Evolutionary conservation across 2,888 invertebrate species (phyloP), one percentile per base, ranked within the genome.

Genomic region (Nemotelus pantherinus): DNA sequence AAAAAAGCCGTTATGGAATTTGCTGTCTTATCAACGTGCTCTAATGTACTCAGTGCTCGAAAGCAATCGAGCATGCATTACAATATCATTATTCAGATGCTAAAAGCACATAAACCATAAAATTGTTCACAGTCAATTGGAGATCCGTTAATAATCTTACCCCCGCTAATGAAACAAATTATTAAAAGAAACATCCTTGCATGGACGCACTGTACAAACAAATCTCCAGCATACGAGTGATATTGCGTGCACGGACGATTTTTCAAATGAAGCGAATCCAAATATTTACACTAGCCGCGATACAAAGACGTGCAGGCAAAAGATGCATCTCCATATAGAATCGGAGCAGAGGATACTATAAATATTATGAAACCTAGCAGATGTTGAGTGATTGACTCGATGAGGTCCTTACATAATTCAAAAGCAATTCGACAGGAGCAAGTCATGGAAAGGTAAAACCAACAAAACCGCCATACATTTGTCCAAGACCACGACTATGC

Each of bases 41-140:
- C 53, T 6, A 53, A 10, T 53, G 53, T 53, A 53, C 53, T 53
- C 7, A 6, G 53, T 25, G 25, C 25, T 25, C 25, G 25, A 25
- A 25, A 25, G 25, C 25, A 1, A 25, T 1, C 25, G 0, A 25
- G 25, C 25, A 53, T 53, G 7, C 7, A 53, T 53, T 1, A 39
- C 70, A 70, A 70, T 41, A 39, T 55, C 3, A 50, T 43, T 55
- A 70, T n/a, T 43, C n/a, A 43, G 44, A 70, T 43, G 70, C 70
- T 63, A 74, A 47, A 74, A 74, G 48, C n/a, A 60, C 48, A 7
- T 41, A 10, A 74, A 47, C 74, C 63, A 63, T 74, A 39, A 60
- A 74, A 63, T 74, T 44, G 63, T 60, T 74, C 74, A 74, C 74
- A 60, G 74, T 74, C 74, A 74, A 74, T 74, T 74, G n/a, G 48